Evolutionary conservation across 1,140 invertebrate genomes (phyloP).

Genomic region (Paraescarpia echinospica): DNA sequence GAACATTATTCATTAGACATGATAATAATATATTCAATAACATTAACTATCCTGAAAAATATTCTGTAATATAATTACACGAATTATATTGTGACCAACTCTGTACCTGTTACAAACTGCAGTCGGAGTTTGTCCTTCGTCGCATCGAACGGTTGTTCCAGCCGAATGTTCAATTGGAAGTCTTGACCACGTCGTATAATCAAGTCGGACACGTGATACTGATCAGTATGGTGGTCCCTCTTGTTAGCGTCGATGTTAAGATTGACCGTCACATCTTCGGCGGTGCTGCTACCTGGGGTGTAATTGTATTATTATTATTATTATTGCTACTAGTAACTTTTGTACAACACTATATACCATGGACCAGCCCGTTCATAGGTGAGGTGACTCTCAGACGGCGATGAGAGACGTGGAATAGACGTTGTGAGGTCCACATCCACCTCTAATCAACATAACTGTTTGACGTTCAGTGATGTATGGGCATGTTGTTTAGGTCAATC

Average conservation of each 20-base stretch:
- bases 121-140: conserved; percentile 6
- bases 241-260: conserved; percentile 66
- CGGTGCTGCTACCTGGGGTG: not conserved
- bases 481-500: no score
- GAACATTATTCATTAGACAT: no score
- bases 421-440: no score
- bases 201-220: conserved; percentile 76
- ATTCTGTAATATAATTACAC: no score
- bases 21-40: no score
- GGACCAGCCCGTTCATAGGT: no score
- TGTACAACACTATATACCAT: not conserved
- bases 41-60: no score
- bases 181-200: conserved; percentile 81
- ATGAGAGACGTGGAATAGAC: no score
- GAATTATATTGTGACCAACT: not conserved
- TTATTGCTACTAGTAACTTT: not conserved
- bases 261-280: not conserved
- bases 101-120: conserved; percentile 15
- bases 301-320: not conserved
- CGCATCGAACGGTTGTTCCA: conserved; percentile 60
- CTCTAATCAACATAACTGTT: no score
- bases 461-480: no score
- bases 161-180: conserved; percentile 73
- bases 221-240: conserved; percentile 72
- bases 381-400: no score